A percentile compares a stretch with the other conserved stretches of the same genome.
Evolutionary conservation across 2,888 invertebrate genomes (phyloP).

Genomic region (Hirtodrosophila cameraria): DNA sequence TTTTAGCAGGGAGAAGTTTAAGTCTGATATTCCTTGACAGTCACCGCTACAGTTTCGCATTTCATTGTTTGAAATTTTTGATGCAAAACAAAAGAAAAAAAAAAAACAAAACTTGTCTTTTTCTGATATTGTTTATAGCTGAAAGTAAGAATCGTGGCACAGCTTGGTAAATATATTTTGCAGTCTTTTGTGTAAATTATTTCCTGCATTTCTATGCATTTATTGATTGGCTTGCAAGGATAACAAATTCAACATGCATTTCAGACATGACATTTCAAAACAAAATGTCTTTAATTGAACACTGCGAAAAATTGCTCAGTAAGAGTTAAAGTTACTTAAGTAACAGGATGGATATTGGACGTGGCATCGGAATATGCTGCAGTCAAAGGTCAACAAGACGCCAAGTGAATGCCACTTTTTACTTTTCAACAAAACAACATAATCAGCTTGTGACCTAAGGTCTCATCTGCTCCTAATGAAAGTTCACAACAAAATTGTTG

Average conservation of each 20-base stretch:
- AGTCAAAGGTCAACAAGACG: too few species aligned
- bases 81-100: conserved; percentile 2
- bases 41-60: conserved; percentile 32
- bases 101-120: conserved; percentile 19
- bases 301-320: conserved; percentile 15
- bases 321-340: background rate
- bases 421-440: too few species aligned
- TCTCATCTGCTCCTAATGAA: too few species aligned
- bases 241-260: conserved; percentile 18
- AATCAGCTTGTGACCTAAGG: too few species aligned
- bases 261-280: background rate
- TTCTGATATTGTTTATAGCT: conserved; percentile 24
- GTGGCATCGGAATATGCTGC: too few species aligned
- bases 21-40: conserved; percentile 26
- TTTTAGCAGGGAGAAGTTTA: conserved; percentile 52
- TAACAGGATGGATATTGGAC: too few species aligned
- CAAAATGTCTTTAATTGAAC: conserved; percentile 17
- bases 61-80: conserved; percentile 43
- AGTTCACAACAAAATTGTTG: too few species aligned
- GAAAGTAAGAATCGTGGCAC: background rate
- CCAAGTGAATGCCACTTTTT: too few species aligned
- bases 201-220: conserved; percentile 51
- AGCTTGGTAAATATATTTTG: conserved; percentile 12
- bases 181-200: conserved; percentile 49
- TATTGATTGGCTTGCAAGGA: conserved; percentile 57